Evolutionary conservation across 2,113 vertebrate genomes (phyloP).

Genomic region (Tachysurus vachellii): DNA sequence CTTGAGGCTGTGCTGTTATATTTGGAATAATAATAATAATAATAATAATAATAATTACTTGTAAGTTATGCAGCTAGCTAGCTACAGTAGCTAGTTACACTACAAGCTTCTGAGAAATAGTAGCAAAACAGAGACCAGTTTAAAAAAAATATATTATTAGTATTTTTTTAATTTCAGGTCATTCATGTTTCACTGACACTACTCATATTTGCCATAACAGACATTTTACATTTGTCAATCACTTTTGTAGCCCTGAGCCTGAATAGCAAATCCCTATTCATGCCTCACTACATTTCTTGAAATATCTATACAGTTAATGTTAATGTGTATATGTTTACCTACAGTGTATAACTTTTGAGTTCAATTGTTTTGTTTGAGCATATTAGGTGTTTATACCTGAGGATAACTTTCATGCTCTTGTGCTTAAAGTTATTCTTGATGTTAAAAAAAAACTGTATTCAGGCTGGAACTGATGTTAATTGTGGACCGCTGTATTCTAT

Average conservation of each 20-base stretch:
- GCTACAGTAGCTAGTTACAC: neutral
- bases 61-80: neutral
- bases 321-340: neutral
- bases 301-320: neutral
- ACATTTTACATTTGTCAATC: neutral
- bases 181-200: neutral
- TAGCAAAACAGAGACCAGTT: neutral
- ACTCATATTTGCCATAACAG: neutral
- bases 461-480: neutral
- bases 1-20: neutral
- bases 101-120: neutral
- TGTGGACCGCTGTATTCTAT: neutral
- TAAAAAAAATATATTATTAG: neutral
- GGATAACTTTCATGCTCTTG: neutral
- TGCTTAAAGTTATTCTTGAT: neutral
- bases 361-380: neutral
- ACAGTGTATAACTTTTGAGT: neutral
- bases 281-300: neutral
- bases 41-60: neutral
- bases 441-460: neutral
- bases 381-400: neutral
- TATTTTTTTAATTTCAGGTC: neutral
- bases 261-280: neutral
- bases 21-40: neutral
- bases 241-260: neutral